A percentile compares a stretch with the other conserved stretches of the same genome.
Evolutionary conservation across 2,888 invertebrate species (phyloP).

Genomic region (Seira sanloemensis): DNA sequence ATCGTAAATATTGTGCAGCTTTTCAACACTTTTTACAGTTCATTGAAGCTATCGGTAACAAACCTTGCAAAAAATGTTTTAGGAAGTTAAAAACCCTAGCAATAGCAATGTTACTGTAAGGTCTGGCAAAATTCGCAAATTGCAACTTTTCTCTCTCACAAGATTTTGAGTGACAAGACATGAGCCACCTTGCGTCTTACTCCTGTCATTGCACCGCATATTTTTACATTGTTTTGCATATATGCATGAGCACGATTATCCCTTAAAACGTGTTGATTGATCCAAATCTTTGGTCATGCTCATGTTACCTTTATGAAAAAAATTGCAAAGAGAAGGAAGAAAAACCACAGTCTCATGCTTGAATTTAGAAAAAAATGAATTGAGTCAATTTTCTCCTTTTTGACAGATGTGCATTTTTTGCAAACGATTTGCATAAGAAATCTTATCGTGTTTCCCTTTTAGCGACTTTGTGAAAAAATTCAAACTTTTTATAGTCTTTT

Average conservation of each 20-base stretch:
- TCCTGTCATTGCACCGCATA: conserved; percentile 7
- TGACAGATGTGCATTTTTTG: background rate
- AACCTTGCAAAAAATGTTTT: background rate
- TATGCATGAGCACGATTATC: background rate
- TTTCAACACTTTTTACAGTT: background rate
- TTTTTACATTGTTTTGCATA: background rate
- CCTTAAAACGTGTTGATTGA: conserved; percentile 19
- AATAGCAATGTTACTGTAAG: too few relatives aligned
- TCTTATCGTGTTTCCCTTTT: background rate
- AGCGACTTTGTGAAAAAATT: background rate
- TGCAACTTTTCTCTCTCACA: conserved; percentile 8
- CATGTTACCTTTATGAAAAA: background rate
- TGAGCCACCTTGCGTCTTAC: background rate
- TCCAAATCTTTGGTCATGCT: conserved; percentile 25
- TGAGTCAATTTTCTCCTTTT: background rate
- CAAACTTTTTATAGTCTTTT: background rate
- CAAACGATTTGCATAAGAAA: conserved; percentile 1
- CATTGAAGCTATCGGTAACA: background rate
- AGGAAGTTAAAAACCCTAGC: conserved; percentile 1
- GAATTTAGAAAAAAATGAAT: background rate
- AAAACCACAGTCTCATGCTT: conserved; percentile 9
- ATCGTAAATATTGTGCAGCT: background rate
- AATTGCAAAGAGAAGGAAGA: background rate
- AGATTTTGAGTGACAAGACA: conserved; percentile 8
- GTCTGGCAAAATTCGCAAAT: too few relatives aligned